Base-by-base conservation (phyloP, 2,797 vertebrate genomes). In the Sciurus carolinensis region DNA sequence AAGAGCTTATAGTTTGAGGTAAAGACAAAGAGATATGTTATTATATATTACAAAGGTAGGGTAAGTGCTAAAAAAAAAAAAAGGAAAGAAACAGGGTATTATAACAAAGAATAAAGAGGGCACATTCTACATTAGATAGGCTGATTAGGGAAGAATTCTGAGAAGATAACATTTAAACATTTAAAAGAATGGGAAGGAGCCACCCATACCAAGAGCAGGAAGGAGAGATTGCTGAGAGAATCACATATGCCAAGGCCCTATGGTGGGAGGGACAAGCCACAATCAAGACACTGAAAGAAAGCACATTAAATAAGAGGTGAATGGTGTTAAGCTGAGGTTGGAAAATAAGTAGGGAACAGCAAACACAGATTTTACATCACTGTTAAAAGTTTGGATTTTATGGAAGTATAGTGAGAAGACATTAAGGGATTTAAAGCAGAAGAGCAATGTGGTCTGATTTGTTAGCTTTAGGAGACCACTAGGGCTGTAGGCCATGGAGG, bases 311-410 rank as follows among this genome's bases (percentile, higher is more conserved):
- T 33, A 57, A 76, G 57, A 80, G 52, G 17, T 57, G 59, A 54
- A 36, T 47, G 7, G 13, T 47, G 22, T 44, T 67, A 80, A 15
- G 5, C 6, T 33, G 50, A 90, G 44, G 54, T 5, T 77, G 9
- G 62, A 62, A 84, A 90, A 87, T 36, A 79, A 33, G 26, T 36
- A 80, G 44, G 9, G 86, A n/a, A 82, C 52, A 33, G 80, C n/a
- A 67, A 39, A 12, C 0, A 2, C 44, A 50, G 42, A 72, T 42
- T 91, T 81, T 71, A 12, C 90, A 28, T 88, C n/a, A n/a, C 64
- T 91, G 6, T 75, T 82, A 71, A 67, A 79, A 62, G 57, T 90
- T 94, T 59, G 69, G n/a, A 79, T 71, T 86, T 85, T 5, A n/a
- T 93, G 50, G 5, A 44, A 76, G 28, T 71, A 28, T 76, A 64